Evolutionary conservation across 2,888 invertebrate genomes (phyloP).

Genomic region (Drosophila tripunctata): DNA sequence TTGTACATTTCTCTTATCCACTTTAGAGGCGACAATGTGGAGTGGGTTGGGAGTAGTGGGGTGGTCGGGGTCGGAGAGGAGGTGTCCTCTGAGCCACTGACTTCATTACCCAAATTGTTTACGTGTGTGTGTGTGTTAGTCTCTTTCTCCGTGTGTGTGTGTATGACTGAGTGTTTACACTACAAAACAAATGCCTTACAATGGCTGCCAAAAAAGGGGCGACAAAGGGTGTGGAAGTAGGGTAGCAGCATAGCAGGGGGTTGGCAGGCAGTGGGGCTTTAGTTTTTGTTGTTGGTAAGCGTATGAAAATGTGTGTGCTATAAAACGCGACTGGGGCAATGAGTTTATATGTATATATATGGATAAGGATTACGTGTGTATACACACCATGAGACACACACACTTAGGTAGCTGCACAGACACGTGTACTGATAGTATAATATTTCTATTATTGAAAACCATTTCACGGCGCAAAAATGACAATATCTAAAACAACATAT

Average conservation of each 20-base stretch:
- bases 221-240: not conserved
- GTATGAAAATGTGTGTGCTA: slow-evolving; percentile 35
- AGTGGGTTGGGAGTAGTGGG: slow-evolving; percentile 9
- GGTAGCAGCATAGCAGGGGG: too few relatives aligned
- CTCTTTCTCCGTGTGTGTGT: slow-evolving; percentile 32
- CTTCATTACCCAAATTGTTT: slow-evolving; percentile 67
- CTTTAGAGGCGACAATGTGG: slow-evolving; percentile 52
- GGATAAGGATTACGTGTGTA: slow-evolving; percentile 11
- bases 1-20: slow-evolving; percentile 65
- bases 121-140: slow-evolving; percentile 35
- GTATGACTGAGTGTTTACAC: slow-evolving; percentile 57
- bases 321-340: slow-evolving; percentile 39
- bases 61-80: not conserved
- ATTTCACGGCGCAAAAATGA: slow-evolving; percentile 44
- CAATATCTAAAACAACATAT: slow-evolving; percentile 24
- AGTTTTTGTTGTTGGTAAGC: not conserved
- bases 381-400: not conserved
- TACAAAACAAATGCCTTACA: slow-evolving; percentile 59
- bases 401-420: not conserved
- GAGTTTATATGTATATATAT: slow-evolving; percentile 17
- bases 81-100: slow-evolving; percentile 55
- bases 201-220: slow-evolving; percentile 30
- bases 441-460: slow-evolving; percentile 60
- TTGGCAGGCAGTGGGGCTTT: not conserved
- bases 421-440: slow-evolving; percentile 21